Conservation (phyloP, 2,113 vertebrate species). For the Hylia prasina region DNA sequence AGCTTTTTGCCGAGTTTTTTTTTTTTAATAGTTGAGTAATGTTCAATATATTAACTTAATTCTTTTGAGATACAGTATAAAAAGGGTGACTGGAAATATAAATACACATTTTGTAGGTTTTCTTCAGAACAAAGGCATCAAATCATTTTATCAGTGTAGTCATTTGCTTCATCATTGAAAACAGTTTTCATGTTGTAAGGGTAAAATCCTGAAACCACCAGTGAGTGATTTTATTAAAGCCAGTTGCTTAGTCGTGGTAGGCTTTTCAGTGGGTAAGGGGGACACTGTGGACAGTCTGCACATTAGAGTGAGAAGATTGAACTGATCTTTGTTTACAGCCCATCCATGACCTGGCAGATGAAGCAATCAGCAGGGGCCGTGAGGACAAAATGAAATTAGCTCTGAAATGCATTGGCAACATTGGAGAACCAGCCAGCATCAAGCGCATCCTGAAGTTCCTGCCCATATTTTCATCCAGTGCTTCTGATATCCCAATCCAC, state of each 20-base stretch:
- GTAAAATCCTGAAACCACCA: background rate
- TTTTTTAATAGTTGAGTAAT: background rate
- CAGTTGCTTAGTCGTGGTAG: background rate
- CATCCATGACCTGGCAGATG: slow-evolving; percentile 75
- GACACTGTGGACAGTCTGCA: background rate
- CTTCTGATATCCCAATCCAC: slow-evolving; percentile 57
- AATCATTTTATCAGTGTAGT: background rate
- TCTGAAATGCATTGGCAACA: slow-evolving; percentile 84
- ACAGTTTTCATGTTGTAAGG: background rate
- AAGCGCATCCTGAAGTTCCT: slow-evolving; percentile 82
- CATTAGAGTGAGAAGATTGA: background rate
- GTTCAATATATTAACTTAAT: background rate
- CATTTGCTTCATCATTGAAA: background rate
- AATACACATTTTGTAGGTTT: background rate
- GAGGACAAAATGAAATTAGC: slow-evolving; percentile 74
- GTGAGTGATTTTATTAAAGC: background rate
- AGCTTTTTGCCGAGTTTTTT: background rate
- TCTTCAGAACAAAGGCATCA: background rate
- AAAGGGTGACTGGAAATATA: background rate
- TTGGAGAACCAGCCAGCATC: slow-evolving; percentile 79
- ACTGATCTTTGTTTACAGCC: slow-evolving; percentile 68
- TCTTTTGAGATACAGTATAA: background rate
- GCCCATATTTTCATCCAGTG: slow-evolving; percentile 67
- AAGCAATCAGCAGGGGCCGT: slow-evolving; percentile 63
- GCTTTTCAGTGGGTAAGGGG: background rate